Conservation (phyloP, 2,797 vertebrate genomes). For the Pangasius djambal region DNA sequence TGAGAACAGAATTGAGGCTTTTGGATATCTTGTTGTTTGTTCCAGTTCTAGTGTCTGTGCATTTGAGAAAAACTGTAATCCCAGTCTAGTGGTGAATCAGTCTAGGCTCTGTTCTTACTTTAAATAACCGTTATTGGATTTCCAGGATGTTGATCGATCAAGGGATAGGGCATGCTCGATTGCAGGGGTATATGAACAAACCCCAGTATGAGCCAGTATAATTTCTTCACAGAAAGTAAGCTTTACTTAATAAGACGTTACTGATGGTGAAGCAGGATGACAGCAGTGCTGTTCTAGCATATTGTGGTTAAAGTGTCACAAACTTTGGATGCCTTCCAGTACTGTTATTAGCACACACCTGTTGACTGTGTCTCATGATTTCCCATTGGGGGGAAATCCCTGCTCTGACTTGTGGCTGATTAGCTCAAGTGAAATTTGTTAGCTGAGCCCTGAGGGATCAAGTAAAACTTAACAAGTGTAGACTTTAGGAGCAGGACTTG, state of each 20-base stretch:
- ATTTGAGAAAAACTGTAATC: background rate
- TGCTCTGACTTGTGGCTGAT: background rate
- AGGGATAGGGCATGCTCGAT: background rate
- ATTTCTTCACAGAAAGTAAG: background rate
- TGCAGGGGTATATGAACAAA: background rate
- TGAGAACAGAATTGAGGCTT: background rate
- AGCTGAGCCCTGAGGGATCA: background rate
- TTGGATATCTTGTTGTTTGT: background rate
- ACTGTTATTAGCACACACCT: constrained; percentile 2
- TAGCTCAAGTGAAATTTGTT: background rate
- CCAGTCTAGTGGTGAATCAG: background rate
- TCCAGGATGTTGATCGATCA: background rate
- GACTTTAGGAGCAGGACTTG: background rate
- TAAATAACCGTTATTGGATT: background rate
- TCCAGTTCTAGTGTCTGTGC: background rate
- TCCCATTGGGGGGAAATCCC: background rate
- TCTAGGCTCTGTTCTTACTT: background rate
- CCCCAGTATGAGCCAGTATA: background rate
- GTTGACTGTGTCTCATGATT: background rate
- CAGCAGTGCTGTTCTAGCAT: background rate
- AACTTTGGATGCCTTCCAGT: background rate
- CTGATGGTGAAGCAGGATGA: background rate
- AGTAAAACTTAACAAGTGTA: background rate
- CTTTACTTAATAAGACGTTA: background rate
- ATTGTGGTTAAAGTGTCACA: background rate